A percentile compares a stretch with the other conserved stretches of the same genome.
These are phyloP conservation scores for Myzus persicae DNA, from an alignment of 1,140 invertebrate genomes.

Conservation along the genomic window DNA sequence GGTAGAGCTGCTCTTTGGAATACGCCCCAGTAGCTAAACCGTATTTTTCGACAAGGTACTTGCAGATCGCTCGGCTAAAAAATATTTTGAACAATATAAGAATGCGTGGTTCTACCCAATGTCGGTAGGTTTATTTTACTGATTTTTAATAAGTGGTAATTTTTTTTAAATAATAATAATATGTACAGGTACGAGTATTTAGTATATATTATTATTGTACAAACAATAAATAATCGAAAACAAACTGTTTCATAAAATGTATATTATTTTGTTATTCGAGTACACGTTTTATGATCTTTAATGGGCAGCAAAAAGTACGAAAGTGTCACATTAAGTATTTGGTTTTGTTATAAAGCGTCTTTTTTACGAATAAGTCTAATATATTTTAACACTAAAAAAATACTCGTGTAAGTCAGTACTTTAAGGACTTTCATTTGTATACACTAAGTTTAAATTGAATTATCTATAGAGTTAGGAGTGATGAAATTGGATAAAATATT, in stretches of 20 bases:
- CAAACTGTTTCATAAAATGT: background rate
- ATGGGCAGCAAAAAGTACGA: background rate
- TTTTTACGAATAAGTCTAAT: background rate
- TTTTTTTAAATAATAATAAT: background rate
- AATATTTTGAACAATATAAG: background rate
- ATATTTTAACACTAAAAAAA: background rate
- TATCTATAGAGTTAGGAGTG: background rate
- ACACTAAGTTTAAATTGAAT: background rate
- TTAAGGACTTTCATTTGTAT: background rate
- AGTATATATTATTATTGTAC: background rate
- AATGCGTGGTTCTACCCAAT: background rate
- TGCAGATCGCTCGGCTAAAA: conserved; percentile 74
- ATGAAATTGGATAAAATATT: background rate
- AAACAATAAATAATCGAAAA: background rate
- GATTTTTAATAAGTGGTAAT: background rate
- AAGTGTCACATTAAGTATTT: background rate
- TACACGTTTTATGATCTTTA: background rate
- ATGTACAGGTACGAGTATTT: background rate
- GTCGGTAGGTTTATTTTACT: background rate
- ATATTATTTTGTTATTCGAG: background rate
- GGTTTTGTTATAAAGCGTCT: background rate
- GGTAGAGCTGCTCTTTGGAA: conserved; percentile 62
- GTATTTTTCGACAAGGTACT: conserved; percentile 76
- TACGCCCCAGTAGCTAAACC: conserved; percentile 67
- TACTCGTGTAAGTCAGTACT: background rate